Evolutionary conservation across 2,113 vertebrate species (phyloP).

Genomic region (Amblyopsis rosae): DNA sequence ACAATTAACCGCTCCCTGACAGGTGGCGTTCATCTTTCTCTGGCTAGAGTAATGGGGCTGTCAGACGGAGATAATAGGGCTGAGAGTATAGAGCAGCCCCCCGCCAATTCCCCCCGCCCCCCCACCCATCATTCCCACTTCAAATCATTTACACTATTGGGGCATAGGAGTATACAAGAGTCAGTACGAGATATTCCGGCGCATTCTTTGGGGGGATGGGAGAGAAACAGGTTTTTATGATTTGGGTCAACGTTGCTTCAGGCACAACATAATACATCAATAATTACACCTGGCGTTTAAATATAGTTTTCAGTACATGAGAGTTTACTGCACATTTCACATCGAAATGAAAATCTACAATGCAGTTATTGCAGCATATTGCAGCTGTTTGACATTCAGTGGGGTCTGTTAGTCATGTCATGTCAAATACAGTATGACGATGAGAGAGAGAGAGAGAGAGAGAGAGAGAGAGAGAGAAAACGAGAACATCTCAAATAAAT

Average conservation of each 20-base stretch:
- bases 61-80: slow-evolving; percentile 81
- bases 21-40: slow-evolving; percentile 96
- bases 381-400: not conserved
- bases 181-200: not conserved
- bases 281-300: too few relatives aligned
- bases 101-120: too few relatives aligned
- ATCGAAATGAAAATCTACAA: not conserved
- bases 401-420: not conserved
- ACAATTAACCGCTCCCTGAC: slow-evolving; percentile 95
- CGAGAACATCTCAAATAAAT: not conserved
- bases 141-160: slow-evolving; percentile 52
- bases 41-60: slow-evolving; percentile 93
- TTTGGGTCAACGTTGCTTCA: too few relatives aligned
- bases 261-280: too few relatives aligned
- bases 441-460: not conserved
- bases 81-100: slow-evolving; percentile 52
- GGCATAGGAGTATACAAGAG: slow-evolving; percentile 40
- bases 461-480: not conserved
- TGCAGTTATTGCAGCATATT: not conserved
- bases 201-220: not conserved
- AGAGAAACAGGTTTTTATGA: not conserved
- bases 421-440: not conserved
- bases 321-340: too few relatives aligned
- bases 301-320: too few relatives aligned
- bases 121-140: slow-evolving; percentile 11